Conservation (phyloP, 2,797 vertebrate species). For the Philypnodon macrostomus region DNA sequence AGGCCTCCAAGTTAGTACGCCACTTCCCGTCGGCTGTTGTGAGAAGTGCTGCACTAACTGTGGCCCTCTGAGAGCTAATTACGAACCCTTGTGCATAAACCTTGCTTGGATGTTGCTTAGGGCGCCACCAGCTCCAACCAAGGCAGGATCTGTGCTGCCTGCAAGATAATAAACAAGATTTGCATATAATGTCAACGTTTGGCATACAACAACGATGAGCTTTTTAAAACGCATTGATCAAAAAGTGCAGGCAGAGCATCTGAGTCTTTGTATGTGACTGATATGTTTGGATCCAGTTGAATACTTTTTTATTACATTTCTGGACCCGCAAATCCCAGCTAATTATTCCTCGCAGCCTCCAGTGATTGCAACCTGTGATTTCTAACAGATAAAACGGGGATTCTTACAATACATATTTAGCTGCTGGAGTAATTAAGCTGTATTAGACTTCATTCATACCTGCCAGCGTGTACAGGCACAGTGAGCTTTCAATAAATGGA, state of each 20-base stretch:
- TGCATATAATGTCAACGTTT: slow-evolving; percentile 79
- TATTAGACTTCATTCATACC: slow-evolving; percentile 77
- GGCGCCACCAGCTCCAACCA: slow-evolving; percentile 69
- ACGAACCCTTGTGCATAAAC: slow-evolving; percentile 78
- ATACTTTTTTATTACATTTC: slow-evolving; percentile 44
- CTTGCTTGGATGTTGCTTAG: slow-evolving; percentile 76
- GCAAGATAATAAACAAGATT: slow-evolving; percentile 80
- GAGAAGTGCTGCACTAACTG: slow-evolving; percentile 69
- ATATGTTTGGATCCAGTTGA: slow-evolving; percentile 42
- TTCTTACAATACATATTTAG: slow-evolving; percentile 67
- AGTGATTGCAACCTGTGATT: slow-evolving; percentile 71
- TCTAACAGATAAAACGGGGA: slow-evolving; percentile 65
- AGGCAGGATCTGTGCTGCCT: slow-evolving; percentile 74
- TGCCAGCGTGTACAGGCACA: slow-evolving; percentile 72
- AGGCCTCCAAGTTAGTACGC: slow-evolving; percentile 72
- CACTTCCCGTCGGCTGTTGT: slow-evolving; percentile 76
- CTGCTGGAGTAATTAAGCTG: slow-evolving; percentile 74
- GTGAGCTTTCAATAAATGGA: slow-evolving; percentile 77
- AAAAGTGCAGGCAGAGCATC: slow-evolving; percentile 49
- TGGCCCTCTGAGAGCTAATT: slow-evolving; percentile 83
- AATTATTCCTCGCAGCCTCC: slow-evolving; percentile 69
- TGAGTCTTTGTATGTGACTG: slow-evolving; percentile 39
- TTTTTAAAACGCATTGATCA: slow-evolving; percentile 60
- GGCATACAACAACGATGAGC: slow-evolving; percentile 59
- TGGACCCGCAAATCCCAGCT: slow-evolving; percentile 55